Base-by-base conservation (phyloP, 2,797 vertebrate genomes). In the Spinus pinus region DNA sequence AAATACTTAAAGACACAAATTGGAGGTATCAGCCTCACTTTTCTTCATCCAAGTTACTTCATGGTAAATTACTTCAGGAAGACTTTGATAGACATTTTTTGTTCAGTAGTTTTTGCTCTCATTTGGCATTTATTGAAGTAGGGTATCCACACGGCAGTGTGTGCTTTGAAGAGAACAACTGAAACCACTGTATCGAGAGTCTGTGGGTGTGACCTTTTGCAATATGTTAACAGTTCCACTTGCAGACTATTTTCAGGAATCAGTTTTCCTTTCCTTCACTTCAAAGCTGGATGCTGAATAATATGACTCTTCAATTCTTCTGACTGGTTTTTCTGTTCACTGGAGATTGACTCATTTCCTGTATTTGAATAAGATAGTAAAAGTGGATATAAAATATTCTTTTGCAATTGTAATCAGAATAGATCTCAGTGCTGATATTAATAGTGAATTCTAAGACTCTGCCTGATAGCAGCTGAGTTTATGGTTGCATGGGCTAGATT, bases 301-400 rank as follows among this genome's bases (percentile, higher is more conserved):
- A 91, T 65, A 80, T 28, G 91, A 97, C 80, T 93, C 77, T 81
- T 81, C 67, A 80, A 51, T 94, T 96, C 95, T 94, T 97, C 96
- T 97, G 96, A 91, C 97, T 95, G 92, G 72, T 91, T 94, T 96
- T 96, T n/a, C 87, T 92, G 95, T 94, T 96, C 67, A 53, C 93
- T 95, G 90, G 46, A 71, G 94, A 96, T 90, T 96, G 94, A 96
- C 96, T 98, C 95, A 96, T 97, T 97, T 98, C 97, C 97, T 98
- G 92, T 97, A 84, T 98, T 98, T 98, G 97, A 97, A 97, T 97
- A 98, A 97, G 97, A 97, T 94, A 97, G 95, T 96, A 95, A 94
- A 96, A 96, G 93, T 80, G 94, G 95, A 72, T 97, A 94, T 94
- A 91, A 96, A 95, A 96, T 96, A 93, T 93, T 96, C 81, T 96